Conservation (phyloP, 2,797 vertebrate species). For the Melanotaenia trifasciata region DNA sequence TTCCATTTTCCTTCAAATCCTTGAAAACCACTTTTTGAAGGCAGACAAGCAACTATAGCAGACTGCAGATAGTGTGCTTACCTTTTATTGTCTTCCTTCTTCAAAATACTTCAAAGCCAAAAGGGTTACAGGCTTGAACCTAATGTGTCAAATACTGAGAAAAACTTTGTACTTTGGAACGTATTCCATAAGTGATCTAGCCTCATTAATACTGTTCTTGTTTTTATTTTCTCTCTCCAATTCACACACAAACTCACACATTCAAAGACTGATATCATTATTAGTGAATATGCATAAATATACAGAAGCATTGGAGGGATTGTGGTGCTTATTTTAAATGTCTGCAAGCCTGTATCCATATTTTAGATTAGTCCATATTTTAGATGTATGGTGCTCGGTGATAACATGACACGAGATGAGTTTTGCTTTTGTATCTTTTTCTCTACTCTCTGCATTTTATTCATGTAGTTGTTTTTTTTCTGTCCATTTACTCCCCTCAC, state of each 20-base stretch:
- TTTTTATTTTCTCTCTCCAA: neutral
- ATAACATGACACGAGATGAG: conserved; percentile 21
- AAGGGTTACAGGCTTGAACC: neutral
- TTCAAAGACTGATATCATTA: neutral
- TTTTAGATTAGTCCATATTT: neutral
- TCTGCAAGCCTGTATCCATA: neutral
- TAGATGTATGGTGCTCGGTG: neutral
- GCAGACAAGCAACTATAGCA: neutral
- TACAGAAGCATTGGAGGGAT: neutral
- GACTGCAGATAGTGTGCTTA: neutral
- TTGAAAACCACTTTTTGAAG: conserved; percentile 9
- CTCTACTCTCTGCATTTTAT: conserved; percentile 46
- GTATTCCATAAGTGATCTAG: conserved; percentile 1
- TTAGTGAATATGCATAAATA: neutral
- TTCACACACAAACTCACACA: conserved; percentile 2
- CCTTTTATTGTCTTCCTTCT: neutral
- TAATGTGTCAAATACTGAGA: conserved; percentile 1
- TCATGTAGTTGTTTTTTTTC: conserved; percentile 51
- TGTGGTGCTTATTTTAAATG: neutral
- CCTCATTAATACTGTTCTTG: conserved; percentile 20
- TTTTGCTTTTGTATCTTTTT: conserved; percentile 21
- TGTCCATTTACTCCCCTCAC: conserved; percentile 56
- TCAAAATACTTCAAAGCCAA: neutral
- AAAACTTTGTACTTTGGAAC: neutral
- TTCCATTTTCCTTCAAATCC: neutral